phyloP scores from a whole-genome alignment of 2,113 vertebrate species.

The Talpa occidentalis region DNA sequence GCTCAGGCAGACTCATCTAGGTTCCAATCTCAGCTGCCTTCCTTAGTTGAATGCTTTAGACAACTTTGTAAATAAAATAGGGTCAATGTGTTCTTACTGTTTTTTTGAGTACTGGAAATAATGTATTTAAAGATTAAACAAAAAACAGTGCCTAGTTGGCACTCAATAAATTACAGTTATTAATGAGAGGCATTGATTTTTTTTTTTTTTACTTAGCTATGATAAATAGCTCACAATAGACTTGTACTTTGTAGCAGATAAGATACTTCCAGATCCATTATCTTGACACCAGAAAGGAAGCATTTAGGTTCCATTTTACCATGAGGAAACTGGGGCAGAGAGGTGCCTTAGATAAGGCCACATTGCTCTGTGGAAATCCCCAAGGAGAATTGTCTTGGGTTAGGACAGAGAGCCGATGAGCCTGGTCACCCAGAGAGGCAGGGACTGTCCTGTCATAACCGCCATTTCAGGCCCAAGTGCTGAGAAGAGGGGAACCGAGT shows the following conservation, averaged over 20 bases:
- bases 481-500: neutral
- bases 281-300: neutral
- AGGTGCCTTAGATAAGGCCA: neutral
- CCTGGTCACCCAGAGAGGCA: neutral
- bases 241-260: slow-evolving; percentile 19
- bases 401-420: neutral
- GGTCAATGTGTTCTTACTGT: neutral
- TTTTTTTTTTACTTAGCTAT: neutral
- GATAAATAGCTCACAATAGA: slow-evolving; percentile 24
- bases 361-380: neutral
- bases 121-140: slow-evolving; percentile 4
- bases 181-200: slow-evolving; percentile 52
- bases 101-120: slow-evolving; percentile 5
- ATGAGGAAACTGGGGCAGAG: neutral
- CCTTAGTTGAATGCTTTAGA: neutral
- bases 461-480: neutral
- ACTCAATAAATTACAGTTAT: slow-evolving; percentile 51
- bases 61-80: neutral
- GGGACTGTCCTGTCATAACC: neutral
- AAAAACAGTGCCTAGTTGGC: neutral
- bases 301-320: neutral
- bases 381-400: neutral
- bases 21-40: neutral
- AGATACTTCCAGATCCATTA: slow-evolving; percentile 27
- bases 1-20: neutral